These are phyloP conservation scores for Sebastiscus albofasciatus DNA, from an alignment of 2,797 vertebrate genomes.

Conservation along the genomic window DNA sequence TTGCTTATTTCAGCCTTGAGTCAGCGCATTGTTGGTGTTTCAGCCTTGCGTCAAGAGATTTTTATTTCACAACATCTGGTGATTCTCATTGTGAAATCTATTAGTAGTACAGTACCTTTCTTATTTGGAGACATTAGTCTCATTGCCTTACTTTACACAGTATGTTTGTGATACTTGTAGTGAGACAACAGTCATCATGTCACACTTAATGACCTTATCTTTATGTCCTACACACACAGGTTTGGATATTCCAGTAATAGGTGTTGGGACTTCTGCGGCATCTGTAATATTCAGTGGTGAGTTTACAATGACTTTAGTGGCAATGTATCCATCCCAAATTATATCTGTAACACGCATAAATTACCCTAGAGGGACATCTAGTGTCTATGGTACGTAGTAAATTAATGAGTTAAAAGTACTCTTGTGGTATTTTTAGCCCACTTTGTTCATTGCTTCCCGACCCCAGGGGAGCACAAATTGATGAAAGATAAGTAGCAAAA, in stretches of 20 bases:
- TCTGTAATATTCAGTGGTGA: not conserved
- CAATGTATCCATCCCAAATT: not conserved
- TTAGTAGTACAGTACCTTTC: not conserved
- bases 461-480: not conserved
- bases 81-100: not conserved
- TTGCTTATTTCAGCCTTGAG: not conserved
- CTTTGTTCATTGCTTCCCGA: not conserved
- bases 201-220: not conserved
- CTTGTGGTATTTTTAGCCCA: not conserved
- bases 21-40: too few species aligned
- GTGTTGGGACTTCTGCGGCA: conserved; percentile 13
- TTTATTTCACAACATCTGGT: not conserved
- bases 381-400: not conserved
- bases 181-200: conserved; percentile 17
- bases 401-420: not conserved
- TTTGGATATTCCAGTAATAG: conserved; percentile 7
- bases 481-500: not conserved
- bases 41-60: not conserved
- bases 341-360: not conserved
- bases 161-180: not conserved
- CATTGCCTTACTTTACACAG: not conserved
- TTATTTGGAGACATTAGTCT: not conserved
- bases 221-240: not conserved
- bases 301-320: not conserved
- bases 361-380: conserved; percentile 3